Evolutionary conservation across 2,113 vertebrate species (phyloP), one percentile per base, ranked within the genome.

Genomic region (Pungitius pungitius): DNA sequence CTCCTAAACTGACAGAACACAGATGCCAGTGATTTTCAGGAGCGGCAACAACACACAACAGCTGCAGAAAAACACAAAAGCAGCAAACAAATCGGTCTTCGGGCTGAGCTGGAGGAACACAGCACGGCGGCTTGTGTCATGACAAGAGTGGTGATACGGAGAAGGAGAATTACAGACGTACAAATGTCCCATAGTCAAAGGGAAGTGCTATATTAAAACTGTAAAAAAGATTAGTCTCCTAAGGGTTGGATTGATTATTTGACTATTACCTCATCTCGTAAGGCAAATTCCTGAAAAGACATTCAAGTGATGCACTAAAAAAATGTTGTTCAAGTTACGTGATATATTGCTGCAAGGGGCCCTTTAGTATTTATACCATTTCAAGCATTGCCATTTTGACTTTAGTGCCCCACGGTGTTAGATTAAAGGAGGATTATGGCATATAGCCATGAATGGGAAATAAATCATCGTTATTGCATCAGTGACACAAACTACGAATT

Each of bases 51-150:
- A 70, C 9, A 70, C 9, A 64, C 58, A 42, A 56, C 56, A 42
- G 47, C 52, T 59, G 57, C 63, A 73, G n/a, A n/a, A 71, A 52
- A 75, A 66, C 58, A 58, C 43, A 72, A 45, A 65, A 20, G 35
- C 54, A 43, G 26, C 14, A 2, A n/a, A 52, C 42, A 64, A 15
- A 45, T 60, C 40, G 49, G 54, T 42, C 49, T 51, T 30, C 18
- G 45, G 61, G 58, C 72, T 35, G 42, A 26, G 35, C 67, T 57
- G 33, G 17, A 71, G 61, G 43, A 64, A 22, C 33, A 20, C 37
- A 45, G 30, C 49, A 15, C 24, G 1, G 13, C 26, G 42, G 57
- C 66, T 60, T 24, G 49, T 40, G 57, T 37, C 49, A 40, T 49
- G 39, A 70, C 39, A 64, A 33, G 57, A 27, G 24, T 11, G 18